Conservation (phyloP, 2,113 vertebrate species). For the Oreochromis tanganicae region DNA sequence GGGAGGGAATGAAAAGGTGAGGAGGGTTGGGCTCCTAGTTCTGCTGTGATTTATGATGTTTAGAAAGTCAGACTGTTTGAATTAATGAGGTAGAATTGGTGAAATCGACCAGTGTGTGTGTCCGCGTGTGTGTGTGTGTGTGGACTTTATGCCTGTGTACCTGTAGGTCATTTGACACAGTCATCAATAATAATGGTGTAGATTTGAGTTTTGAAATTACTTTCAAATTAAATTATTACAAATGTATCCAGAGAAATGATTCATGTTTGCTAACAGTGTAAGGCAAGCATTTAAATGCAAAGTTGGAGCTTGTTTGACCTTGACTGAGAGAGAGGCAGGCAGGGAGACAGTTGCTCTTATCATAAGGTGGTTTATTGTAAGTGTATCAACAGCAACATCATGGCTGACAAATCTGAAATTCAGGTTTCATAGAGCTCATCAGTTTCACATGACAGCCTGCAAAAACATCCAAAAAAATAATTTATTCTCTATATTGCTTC, state of each 20-base stretch:
- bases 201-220: slow-evolving; percentile 39
- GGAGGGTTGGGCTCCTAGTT: slow-evolving; percentile 17
- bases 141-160: background rate
- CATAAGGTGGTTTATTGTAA: background rate
- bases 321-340: background rate
- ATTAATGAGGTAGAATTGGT: slow-evolving; percentile 60
- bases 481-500: slow-evolving; percentile 25
- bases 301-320: slow-evolving; percentile 9
- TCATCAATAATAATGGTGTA: slow-evolving; percentile 48
- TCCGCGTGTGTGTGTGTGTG: background rate
- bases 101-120: slow-evolving; percentile 26
- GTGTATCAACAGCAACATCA: background rate
- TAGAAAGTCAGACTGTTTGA: slow-evolving; percentile 48
- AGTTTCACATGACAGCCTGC: background rate
- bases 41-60: slow-evolving; percentile 67
- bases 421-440: background rate
- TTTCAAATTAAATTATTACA: slow-evolving; percentile 39
- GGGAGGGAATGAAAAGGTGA: slow-evolving; percentile 37
- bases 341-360: background rate
- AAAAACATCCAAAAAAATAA: background rate
- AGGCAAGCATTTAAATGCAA: background rate
- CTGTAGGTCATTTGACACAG: slow-evolving; percentile 35
- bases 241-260: slow-evolving; percentile 2
- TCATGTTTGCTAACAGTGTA: background rate
- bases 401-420: background rate